Evolutionary conservation across 2,113 vertebrate genomes (phyloP).

Genomic region (Oxygymnocypris stewartii): DNA sequence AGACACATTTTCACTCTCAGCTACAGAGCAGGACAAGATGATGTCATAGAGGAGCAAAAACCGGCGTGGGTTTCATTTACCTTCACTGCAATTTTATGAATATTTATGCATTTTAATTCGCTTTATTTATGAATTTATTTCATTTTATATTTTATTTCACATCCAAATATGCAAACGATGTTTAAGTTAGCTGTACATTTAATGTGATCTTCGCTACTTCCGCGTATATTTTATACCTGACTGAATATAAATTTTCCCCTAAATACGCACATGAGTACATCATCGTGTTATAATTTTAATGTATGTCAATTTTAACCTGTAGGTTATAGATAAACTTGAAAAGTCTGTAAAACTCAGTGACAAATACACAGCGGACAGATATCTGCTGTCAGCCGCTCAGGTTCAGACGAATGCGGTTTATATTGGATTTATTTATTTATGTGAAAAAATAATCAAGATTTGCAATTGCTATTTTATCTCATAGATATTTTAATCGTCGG

Average conservation of each 20-base stretch:
- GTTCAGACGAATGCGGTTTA: neutral
- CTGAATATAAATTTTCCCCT: neutral
- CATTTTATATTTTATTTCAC: neutral
- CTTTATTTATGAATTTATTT: neutral
- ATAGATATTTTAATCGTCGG: neutral
- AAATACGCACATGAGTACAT: neutral
- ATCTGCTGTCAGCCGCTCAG: neutral
- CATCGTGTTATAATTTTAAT: neutral
- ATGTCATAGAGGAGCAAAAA: neutral
- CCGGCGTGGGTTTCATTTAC: neutral
- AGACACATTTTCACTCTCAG: slow-evolving; percentile 43
- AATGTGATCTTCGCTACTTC: neutral
- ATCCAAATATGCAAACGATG: neutral
- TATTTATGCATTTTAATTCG: neutral
- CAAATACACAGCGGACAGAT: neutral
- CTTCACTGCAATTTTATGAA: neutral
- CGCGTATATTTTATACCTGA: neutral
- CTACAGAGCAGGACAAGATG: slow-evolving; percentile 40
- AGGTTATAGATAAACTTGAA: neutral
- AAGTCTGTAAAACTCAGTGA: neutral
- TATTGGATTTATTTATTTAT: neutral
- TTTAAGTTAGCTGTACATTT: neutral
- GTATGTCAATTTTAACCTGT: neutral
- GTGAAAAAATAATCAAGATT: neutral
- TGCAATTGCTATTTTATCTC: too few species aligned